These are phyloP conservation scores for Esox niger DNA, from an alignment of 2,113 vertebrate species.

Conservation along the genomic window DNA sequence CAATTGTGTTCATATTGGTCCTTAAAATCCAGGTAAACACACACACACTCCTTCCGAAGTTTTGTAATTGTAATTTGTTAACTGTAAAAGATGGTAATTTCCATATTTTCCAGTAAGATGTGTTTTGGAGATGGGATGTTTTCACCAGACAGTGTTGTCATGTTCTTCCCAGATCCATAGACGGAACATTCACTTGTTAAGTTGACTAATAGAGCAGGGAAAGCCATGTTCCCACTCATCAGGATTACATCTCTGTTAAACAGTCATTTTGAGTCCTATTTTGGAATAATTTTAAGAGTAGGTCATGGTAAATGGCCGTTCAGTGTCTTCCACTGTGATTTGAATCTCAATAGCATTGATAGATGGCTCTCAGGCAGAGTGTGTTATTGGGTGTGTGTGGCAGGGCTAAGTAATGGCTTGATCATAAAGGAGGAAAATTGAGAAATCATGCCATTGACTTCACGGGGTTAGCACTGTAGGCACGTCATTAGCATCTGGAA, in stretches of 20 bases:
- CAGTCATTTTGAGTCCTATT: background rate
- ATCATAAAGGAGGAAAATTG: too few species aligned
- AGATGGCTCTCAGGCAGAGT: background rate
- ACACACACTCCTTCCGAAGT: too few species aligned
- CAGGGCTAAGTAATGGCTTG: too few species aligned
- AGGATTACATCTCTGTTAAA: constrained; percentile 5
- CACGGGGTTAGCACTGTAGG: too few species aligned
- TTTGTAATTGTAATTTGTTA: too few species aligned
- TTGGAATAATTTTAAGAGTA: constrained; percentile 2
- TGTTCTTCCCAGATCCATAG: background rate
- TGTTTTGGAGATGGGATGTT: too few species aligned
- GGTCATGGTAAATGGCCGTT: constrained; percentile 15
- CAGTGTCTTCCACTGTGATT: background rate
- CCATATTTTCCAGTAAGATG: too few species aligned
- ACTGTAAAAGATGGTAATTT: too few species aligned
- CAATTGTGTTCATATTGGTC: too few species aligned
- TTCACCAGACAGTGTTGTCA: background rate
- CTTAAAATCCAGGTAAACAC: too few species aligned
- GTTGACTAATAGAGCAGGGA: background rate
- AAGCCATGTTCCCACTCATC: background rate
- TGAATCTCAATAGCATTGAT: constrained; percentile 15
- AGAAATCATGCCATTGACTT: background rate
- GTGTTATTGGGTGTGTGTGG: too few species aligned
- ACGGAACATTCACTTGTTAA: background rate
- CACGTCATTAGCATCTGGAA: too few species aligned